phyloP scores from a whole-genome alignment of 2,797 vertebrate genomes.

The Psittacula echo region DNA sequence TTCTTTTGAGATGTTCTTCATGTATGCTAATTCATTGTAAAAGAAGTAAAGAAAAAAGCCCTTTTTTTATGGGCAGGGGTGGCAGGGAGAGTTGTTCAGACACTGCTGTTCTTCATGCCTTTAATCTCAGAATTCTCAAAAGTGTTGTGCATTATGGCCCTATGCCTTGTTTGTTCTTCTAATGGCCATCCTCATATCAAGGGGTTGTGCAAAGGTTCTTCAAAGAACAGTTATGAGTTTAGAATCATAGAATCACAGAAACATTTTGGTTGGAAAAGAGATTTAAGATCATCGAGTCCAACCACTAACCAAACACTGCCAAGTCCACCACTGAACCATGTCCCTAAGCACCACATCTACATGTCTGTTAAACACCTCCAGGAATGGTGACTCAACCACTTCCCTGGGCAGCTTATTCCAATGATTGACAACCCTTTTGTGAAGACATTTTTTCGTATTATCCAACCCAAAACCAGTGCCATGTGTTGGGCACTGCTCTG shows the following conservation, averaged over 20 bases:
- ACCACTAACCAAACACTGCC: not conserved
- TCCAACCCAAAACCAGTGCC: not conserved
- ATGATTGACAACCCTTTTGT: not conserved
- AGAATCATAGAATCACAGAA: not conserved
- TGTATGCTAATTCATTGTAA: not conserved
- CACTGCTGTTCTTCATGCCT: not conserved
- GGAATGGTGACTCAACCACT: not conserved
- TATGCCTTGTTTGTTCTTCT: not conserved
- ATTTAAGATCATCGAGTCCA: not conserved
- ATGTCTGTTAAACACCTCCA: not conserved
- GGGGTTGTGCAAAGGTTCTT: not conserved
- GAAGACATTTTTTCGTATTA: not conserved
- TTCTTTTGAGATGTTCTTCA: not conserved
- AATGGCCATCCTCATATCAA: not conserved
- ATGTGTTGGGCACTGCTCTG: not conserved
- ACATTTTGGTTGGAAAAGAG: not conserved
- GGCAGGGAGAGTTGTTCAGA: not conserved
- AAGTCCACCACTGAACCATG: not conserved
- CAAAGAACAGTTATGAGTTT: not conserved
- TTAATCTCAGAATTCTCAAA: not conserved
- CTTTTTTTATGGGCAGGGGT: too few relatives aligned
- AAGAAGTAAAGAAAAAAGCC: not conserved
- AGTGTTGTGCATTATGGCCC: not conserved
- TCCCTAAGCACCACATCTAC: not conserved
- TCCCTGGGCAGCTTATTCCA: not conserved